These are phyloP conservation scores for Corythornis vintsioides DNA, from an alignment of 2,113 vertebrate species.

Conservation along the genomic window DNA sequence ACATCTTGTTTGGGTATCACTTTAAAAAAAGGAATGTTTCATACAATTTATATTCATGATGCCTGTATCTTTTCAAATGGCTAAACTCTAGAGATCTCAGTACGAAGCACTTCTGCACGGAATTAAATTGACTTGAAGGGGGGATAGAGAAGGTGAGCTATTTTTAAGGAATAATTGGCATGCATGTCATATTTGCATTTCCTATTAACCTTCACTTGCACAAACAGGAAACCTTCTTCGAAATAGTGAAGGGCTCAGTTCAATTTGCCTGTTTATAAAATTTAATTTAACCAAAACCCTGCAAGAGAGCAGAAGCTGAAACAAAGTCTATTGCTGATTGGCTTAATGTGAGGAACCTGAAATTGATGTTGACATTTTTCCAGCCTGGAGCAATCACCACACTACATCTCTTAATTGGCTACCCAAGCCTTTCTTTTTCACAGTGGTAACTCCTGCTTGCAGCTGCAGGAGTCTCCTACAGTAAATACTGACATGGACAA, in stretches of 20 bases:
- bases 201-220: neutral
- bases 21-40: neutral
- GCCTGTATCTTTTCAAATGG: neutral
- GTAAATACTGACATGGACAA: neutral
- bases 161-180: neutral
- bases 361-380: constrained; percentile 8
- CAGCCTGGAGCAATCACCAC: constrained; percentile 19
- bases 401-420: constrained; percentile 11
- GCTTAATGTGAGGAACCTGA: neutral
- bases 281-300: constrained; percentile 45
- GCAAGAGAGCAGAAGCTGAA: neutral
- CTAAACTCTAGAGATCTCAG: neutral
- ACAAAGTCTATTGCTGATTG: neutral
- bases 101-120: neutral
- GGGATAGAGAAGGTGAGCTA: neutral
- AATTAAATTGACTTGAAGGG: constrained; percentile 5
- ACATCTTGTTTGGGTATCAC: neutral
- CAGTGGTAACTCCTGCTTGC: neutral
- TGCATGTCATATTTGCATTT: constrained; percentile 14
- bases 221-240: neutral
- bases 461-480: neutral
- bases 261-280: constrained; percentile 12
- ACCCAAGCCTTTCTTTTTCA: neutral
- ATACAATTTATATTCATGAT: neutral
- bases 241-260: neutral